Evolutionary conservation across 2,797 vertebrate genomes (phyloP), one percentile per base, ranked within the genome.

Genomic region (Coendou prehensilis): DNA sequence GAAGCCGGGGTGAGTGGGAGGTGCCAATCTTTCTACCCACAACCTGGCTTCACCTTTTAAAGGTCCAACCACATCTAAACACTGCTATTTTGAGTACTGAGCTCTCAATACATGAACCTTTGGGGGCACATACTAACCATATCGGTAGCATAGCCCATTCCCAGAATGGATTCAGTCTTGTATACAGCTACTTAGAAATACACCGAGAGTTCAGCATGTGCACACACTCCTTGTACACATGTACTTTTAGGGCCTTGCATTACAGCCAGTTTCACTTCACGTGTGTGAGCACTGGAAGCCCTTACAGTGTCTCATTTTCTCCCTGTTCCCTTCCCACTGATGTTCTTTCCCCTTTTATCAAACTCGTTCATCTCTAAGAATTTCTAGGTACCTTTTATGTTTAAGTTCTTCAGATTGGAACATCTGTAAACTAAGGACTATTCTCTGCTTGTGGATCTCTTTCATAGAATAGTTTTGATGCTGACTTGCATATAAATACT

Each of bases 331-430:
- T 88, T 54, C 9, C 22, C 5, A 30, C 41, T 4, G 79, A 73
- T 69, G 17, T 64, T 93, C 71, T 69, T 3, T 26, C 23, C 14
- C 5, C 23, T 33, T 54, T 15, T 52, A n/a, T 13, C 54, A 75
- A 82, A 89, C 22, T 71, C 26, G 6, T 69, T 92, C 80, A 78
- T 52, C 47, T 95, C 33, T 71, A 79, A 30, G 73, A 92, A 56
- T 57, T 13, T 89, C 15, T 3, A 61, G 6, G 4, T 64, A 54
- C 23, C 11, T 7, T 5, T 1, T 41, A 52, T 92, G 28, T 92
- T 87, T 82, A 57, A 37, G 67, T 71, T 82, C 7, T 54, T 79
- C 6, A 22, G 71, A 37, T 13, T 78, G 45, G 28, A 37, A 67
- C 28, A 85, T n/a, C 1, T 56, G 41, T 56, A 80, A 54, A 76